phyloP scores from a whole-genome alignment of 1,140 invertebrate species.

The Cyrtorhinus lividipennis region DNA sequence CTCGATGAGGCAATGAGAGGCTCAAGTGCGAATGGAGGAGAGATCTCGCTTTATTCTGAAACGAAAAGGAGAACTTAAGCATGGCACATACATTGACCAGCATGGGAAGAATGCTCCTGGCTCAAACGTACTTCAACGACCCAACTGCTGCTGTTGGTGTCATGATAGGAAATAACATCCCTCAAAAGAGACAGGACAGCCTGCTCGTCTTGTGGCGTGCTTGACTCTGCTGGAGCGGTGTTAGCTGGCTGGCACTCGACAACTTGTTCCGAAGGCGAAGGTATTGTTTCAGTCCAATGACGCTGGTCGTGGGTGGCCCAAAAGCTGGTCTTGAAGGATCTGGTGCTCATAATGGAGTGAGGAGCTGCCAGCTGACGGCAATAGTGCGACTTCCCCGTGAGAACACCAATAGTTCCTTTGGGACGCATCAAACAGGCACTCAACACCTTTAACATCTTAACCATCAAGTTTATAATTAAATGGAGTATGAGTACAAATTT shows the following conservation, averaged over 20 bases:
- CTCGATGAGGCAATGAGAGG: conserved; percentile 28
- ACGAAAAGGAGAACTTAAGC: conserved; percentile 22
- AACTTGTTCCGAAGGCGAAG: neutral
- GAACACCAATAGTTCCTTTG: no score
- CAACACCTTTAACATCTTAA: no score
- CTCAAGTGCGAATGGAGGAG: conserved; percentile 30
- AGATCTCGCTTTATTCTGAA: conserved; percentile 32
- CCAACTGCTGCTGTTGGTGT: conserved; percentile 34
- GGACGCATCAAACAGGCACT: no score
- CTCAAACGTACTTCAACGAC: conserved; percentile 32
- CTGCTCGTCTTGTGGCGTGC: conserved; percentile 23
- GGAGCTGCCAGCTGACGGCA: no score
- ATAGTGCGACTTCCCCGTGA: no score
- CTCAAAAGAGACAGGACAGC: conserved; percentile 28
- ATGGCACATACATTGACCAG: neutral
- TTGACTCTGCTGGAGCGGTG: conserved; percentile 12
- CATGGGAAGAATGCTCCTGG: neutral
- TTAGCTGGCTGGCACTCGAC: neutral
- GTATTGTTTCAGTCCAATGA: neutral
- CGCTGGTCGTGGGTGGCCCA: no score
- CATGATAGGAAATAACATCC: conserved; percentile 32
- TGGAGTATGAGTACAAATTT: no score
- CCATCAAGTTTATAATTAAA: no score
- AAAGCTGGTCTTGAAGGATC: no score
- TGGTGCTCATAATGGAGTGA: no score